Evolutionary conservation across 2,113 vertebrate species (phyloP).

Genomic region (Mormyrus lacerda): DNA sequence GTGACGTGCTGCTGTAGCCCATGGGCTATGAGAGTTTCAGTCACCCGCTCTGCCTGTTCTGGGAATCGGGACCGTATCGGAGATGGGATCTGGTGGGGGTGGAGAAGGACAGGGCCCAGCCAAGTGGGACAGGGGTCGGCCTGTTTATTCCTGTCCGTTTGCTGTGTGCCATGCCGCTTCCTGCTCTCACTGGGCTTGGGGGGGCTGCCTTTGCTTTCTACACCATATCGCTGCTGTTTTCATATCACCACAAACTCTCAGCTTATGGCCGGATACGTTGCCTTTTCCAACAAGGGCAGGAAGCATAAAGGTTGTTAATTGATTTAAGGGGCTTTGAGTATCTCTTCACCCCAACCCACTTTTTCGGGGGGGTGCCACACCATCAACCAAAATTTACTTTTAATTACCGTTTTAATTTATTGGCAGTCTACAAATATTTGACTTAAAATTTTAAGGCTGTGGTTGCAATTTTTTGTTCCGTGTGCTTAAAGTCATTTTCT

Average conservation of each 20-base stretch:
- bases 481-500: background rate
- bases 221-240: background rate
- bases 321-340: background rate
- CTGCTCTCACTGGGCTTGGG: background rate
- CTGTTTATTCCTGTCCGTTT: slow-evolving; percentile 37
- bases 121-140: slow-evolving; percentile 42
- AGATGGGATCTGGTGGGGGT: background rate
- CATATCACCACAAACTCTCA: slow-evolving; percentile 33
- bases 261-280: background rate
- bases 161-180: background rate
- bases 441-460: background rate
- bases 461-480: background rate
- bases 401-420: background rate
- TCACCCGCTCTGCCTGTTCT: background rate
- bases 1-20: background rate
- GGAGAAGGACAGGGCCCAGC: slow-evolving; percentile 27
- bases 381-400: background rate
- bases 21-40: background rate
- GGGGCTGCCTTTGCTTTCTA: background rate
- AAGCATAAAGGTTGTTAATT: background rate
- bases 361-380: background rate
- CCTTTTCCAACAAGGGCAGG: background rate
- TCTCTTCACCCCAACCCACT: background rate
- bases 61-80: background rate
- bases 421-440: background rate